Evolutionary conservation across 2,113 vertebrate species (phyloP).

Genomic region (Coracopsis vasa): DNA sequence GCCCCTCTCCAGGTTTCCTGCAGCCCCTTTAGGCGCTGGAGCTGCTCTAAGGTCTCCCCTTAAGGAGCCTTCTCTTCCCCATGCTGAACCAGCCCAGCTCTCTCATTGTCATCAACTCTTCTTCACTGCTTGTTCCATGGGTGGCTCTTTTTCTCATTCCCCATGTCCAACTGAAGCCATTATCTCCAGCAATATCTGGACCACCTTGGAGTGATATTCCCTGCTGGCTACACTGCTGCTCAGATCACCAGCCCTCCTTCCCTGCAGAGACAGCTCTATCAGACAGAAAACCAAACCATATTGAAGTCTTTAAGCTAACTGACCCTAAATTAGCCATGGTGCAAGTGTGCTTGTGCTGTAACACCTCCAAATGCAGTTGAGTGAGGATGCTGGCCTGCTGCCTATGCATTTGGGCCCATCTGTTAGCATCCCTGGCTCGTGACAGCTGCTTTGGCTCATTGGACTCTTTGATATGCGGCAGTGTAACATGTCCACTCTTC

Average conservation of each 20-base stretch:
- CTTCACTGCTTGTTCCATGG: background rate
- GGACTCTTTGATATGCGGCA: background rate
- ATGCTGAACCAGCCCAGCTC: background rate
- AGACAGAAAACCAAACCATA: accelerated
- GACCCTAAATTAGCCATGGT: background rate
- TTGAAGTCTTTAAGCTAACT: background rate
- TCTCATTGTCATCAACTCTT: background rate
- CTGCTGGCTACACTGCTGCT: background rate
- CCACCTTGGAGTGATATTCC: background rate
- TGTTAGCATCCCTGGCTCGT: background rate
- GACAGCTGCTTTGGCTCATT: background rate
- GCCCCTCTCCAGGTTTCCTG: too few relatives aligned
- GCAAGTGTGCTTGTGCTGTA: background rate
- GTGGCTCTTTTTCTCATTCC: background rate
- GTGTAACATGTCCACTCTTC: background rate
- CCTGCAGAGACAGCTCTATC: background rate
- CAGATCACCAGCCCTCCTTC: background rate
- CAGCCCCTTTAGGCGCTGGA: background rate
- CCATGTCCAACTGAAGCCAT: background rate
- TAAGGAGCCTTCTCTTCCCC: background rate
- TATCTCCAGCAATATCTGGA: background rate
- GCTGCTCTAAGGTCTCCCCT: background rate
- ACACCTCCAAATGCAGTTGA: background rate
- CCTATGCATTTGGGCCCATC: accelerated
- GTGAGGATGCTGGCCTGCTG: background rate